Base-by-base conservation (phyloP, 1,140 invertebrate species). In the Drosophila arizonae region DNA sequence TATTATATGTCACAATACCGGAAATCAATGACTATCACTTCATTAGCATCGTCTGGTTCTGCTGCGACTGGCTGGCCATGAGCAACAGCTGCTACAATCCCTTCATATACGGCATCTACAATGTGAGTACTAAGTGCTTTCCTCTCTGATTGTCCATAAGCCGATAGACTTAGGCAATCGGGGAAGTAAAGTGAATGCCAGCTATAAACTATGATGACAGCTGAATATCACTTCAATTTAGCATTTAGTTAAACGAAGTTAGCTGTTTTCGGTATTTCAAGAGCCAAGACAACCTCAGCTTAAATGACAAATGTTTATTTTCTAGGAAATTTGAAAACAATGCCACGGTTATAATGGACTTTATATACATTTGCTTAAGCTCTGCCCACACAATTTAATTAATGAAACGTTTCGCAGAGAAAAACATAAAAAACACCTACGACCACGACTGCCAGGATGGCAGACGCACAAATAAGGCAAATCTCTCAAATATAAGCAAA, bases 81-180 rank as follows among this genome's bases (percentile, higher is more conserved):
- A 96, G 95, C 74, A 97, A 97, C 90, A 96, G 95, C 51, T 97
- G 96, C 80, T 96, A 95, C 88, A 97, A 97, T 92, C 96, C 96
- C 0, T 96, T 97, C 81, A 96, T 97, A 71, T 97, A 97, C 84
- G 96, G 95, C 11, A 95, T 97, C 72, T 96, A 96, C 77, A 97
- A 97, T 89, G 96, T 96, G 92, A 95, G 95, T 95, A 39, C 26
- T 21, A 50, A 72, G 36, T 79, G 55, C 26, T 48, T 43, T 57
- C 21, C 45, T 60, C 21, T 63, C 2, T 46, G 76, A 62, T 72
- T 58, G 56, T 9, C n/a, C 26, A 4, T 56, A 51, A 52, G 11
- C 41, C 13, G 8, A 33, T 33, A 6, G 5, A 0, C 33, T 33
- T 33, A 33, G 6, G n/a, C 6, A 57, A 57, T 45, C 11, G n/a